A percentile compares a stretch with the other conserved stretches of the same genome.
These are phyloP conservation scores for Ochropleura leucogaster DNA, from an alignment of 2,888 invertebrate genomes.

Conservation along the genomic window DNA sequence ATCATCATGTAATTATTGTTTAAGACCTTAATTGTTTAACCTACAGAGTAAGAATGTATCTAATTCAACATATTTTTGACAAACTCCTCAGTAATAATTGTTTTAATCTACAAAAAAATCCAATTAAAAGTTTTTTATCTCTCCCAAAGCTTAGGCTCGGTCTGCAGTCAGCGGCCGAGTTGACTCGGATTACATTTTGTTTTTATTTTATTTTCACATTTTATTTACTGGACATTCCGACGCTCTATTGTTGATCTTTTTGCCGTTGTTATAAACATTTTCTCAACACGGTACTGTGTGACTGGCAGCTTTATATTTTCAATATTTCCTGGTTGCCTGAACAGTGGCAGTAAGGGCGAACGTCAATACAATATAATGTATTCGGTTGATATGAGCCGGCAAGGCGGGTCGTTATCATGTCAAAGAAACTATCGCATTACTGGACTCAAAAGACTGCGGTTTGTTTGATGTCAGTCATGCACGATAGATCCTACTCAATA, in stretches of 20 bases:
- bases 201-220: constrained; percentile 68
- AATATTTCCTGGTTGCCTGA: constrained; percentile 74
- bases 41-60: constrained; percentile 44
- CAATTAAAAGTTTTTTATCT: constrained; percentile 87
- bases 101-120: constrained; percentile 86
- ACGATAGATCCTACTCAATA: constrained; percentile 75
- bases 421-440: constrained; percentile 89
- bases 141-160: constrained; percentile 79
- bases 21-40: constrained; percentile 16
- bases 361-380: constrained; percentile 84
- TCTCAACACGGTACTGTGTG: constrained; percentile 16
- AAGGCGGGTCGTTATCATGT: constrained; percentile 87
- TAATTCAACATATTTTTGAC: constrained; percentile 71
- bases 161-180: constrained; percentile 71
- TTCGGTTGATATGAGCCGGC: constrained; percentile 82
- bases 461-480: constrained; percentile 84
- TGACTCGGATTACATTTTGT: constrained; percentile 70
- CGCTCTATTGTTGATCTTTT: constrained; percentile 59
- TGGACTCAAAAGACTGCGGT: constrained; percentile 86
- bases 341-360: constrained; percentile 65
- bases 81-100: constrained; percentile 81
- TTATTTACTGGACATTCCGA: constrained; percentile 67
- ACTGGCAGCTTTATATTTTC: constrained; percentile 71
- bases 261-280: constrained; percentile 57
- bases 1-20: constrained; percentile 13